A percentile compares a stretch with the other conserved stretches of the same genome.
Conservation (phyloP, 2,797 vertebrate genomes). For the Psittacula echo region DNA sequence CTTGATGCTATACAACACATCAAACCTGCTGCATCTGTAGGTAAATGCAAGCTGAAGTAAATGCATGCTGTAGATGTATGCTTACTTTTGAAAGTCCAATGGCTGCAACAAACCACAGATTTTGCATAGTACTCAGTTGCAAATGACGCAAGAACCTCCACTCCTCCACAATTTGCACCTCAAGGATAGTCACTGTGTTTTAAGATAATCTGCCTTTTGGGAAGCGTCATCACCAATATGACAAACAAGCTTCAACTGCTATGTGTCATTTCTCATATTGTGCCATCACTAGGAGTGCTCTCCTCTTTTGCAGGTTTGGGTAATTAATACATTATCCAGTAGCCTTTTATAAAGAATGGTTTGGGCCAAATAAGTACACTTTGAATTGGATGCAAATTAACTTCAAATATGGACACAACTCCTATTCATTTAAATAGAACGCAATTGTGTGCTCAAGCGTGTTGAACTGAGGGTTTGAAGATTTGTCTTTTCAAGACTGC, state of each 20-base stretch:
- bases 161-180: background rate
- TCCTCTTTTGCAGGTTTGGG: background rate
- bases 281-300: background rate
- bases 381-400: background rate
- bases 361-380: background rate
- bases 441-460: background rate
- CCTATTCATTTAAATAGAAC: background rate
- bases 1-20: background rate
- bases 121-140: background rate
- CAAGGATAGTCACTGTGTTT: background rate
- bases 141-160: background rate
- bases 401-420: background rate
- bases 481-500: background rate
- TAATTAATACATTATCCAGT: background rate
- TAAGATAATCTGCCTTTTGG: background rate
- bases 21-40: background rate
- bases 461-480: background rate
- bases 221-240: background rate
- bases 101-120: background rate
- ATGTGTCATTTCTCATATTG: background rate
- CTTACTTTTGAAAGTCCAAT: background rate
- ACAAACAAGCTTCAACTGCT: background rate
- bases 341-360: background rate
- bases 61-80: background rate
- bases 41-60: background rate